Base-by-base conservation (phyloP, 2,797 vertebrate species). In the Hemitrygon akajei region DNA sequence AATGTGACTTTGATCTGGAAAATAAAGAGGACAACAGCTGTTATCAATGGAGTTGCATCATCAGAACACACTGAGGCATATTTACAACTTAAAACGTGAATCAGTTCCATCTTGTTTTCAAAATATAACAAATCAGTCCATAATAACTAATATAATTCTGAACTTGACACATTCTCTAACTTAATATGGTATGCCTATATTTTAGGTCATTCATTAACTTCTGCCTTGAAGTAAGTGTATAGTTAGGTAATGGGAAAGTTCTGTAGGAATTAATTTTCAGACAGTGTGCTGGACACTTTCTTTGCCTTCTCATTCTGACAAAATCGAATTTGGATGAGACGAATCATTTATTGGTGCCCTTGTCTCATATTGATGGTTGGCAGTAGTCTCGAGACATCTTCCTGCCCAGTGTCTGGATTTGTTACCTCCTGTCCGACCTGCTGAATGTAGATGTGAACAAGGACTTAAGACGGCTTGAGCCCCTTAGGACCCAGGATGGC, bases 1-100 rank as follows among this genome's bases (percentile, higher is more conserved):
- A 94, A 98, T 95, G 94, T 98, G 97, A 66, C 96, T 97, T 95
- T 98, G 98, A 60, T 94, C 98, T 99, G 18, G 27, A 34, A 18
- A 30, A 71, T 71, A 82, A 58, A 30, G 71, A 82, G 37, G 58
- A 27, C 37, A 80, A 7, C 18, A 11, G 58, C 16, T 37, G 30
- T 89, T 89, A 89, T 34, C n/a, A 87, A 22, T n/a, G 86, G 37
- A 11, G 60, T 22, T 22, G 37, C 1, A 18, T 37, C 18, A 66
- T 22, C 86, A 66, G 16, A 25, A 22, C 14, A 10, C 12, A 10
- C 34, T 69, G n/a, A 10, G 86, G 2, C 18, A 69, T 69, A 69
- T 2, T 69, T 11, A 89, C 18, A 69, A 37, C 7, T 66, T 18
- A 34, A 89, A 66, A 60, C 2, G n/a, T 89, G 63, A 69, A 89